phyloP scores from a whole-genome alignment of 2,113 vertebrate species.

The Prionailurus bengalensis region DNA sequence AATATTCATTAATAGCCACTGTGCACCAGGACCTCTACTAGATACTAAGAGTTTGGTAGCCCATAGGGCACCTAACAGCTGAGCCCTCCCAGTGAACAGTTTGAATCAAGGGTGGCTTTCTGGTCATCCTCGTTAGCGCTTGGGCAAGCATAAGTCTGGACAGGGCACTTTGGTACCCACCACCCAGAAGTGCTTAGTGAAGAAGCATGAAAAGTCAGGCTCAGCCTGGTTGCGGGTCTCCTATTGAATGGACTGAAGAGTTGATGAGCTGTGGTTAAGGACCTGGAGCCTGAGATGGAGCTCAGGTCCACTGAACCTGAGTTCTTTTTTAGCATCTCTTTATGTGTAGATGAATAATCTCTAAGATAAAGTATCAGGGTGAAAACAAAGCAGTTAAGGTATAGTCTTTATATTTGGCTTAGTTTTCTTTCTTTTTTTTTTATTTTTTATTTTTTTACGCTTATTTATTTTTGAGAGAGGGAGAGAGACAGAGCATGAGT shows the following conservation, averaged over 20 bases:
- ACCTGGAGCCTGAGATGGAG: not conserved
- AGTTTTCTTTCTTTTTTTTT: not conserved
- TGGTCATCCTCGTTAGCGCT: not conserved
- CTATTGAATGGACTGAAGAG: not conserved
- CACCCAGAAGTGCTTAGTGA: slow-evolving; percentile 19
- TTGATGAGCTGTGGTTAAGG: not conserved
- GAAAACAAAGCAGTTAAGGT: slow-evolving; percentile 4
- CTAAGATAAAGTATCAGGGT: slow-evolving; percentile 37
- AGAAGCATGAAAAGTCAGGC: not conserved
- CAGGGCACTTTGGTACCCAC: not conserved
- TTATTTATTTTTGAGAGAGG: no score
- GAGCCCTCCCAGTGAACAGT: not conserved
- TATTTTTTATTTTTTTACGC: no score
- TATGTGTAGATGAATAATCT: not conserved
- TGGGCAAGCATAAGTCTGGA: not conserved
- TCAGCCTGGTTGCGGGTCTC: not conserved
- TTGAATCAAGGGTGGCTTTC: slow-evolving; percentile 18
- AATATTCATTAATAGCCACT: not conserved
- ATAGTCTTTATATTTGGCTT: not conserved
- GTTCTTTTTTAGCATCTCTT: not conserved
- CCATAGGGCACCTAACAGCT: not conserved
- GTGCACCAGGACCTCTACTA: not conserved
- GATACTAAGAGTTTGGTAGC: slow-evolving; percentile 20
- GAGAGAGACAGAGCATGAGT: no score
- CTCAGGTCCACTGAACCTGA: not conserved